These are phyloP conservation scores for Steinernema carpocapsae DNA, from an alignment of 2,888 invertebrate genomes.

Conservation along the genomic window DNA sequence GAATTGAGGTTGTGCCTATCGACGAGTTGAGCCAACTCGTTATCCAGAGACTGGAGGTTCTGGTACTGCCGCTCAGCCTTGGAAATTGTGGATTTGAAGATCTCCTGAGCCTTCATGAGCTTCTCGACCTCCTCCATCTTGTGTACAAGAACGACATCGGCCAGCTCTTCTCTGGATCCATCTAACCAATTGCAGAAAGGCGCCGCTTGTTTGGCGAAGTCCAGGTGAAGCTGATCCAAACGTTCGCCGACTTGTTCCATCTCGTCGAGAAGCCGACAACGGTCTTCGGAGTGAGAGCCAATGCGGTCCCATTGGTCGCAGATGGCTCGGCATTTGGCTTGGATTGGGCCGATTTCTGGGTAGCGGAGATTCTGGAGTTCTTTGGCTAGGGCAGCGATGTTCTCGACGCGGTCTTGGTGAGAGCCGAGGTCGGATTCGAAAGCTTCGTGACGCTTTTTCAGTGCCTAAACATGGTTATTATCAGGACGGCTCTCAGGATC, in stretches of 20 bases:
- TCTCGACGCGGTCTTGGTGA: constrained; percentile 99
- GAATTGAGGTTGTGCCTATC: constrained; percentile 53
- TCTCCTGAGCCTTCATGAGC: constrained; percentile 93
- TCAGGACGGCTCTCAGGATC: neutral
- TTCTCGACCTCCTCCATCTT: constrained; percentile 99
- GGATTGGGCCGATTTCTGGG: constrained; percentile 93
- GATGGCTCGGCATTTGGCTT: constrained; percentile 72
- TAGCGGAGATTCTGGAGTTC: constrained; percentile 97
- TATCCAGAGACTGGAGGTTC: constrained; percentile 88
- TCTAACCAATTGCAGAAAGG: constrained; percentile 99
- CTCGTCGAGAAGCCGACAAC: constrained; percentile 76
- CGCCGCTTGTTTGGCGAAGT: constrained; percentile 98
- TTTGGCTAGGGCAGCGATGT: constrained; percentile 98
- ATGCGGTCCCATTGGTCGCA: constrained; percentile 94
- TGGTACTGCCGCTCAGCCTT: constrained; percentile 98
- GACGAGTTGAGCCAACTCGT: constrained; percentile 38
- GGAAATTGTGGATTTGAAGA: constrained; percentile 92
- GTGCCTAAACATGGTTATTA: constrained; percentile 74
- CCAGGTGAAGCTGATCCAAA: constrained; percentile 93
- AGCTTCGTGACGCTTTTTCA: constrained; percentile 99
- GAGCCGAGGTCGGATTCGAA: constrained; percentile 99
- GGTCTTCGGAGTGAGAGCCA: constrained; percentile 89
- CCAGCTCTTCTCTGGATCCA: constrained; percentile 96
- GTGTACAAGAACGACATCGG: constrained; percentile 99
- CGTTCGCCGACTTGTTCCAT: constrained; percentile 83